These are phyloP conservation scores for Hipparchia semele DNA, from an alignment of 2,888 invertebrate species.

Conservation along the genomic window DNA sequence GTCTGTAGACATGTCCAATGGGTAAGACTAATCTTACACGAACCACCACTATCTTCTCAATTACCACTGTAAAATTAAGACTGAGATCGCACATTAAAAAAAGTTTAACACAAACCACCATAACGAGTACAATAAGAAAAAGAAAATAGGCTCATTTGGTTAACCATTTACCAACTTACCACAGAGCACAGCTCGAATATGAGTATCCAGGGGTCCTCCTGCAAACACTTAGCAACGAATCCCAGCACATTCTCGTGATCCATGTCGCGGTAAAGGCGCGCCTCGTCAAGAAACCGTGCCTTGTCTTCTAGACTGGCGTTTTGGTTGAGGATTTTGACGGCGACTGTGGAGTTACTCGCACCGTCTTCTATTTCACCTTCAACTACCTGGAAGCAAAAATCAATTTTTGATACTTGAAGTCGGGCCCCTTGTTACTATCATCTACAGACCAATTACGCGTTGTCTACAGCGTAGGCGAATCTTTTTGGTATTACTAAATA, in stretches of 20 bases:
- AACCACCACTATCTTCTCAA: no score
- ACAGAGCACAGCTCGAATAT: constrained; percentile 89
- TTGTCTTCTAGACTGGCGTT: constrained; percentile 90
- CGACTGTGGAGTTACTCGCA: constrained; percentile 78
- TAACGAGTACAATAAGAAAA: not conserved
- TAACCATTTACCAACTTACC: constrained; percentile 59
- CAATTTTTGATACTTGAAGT: not conserved
- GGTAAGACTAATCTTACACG: no score
- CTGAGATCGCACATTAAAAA: no score
- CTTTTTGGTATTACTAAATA: no score
- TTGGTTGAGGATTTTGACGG: constrained; percentile 91
- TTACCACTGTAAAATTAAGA: no score
- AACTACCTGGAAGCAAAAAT: constrained; percentile 83
- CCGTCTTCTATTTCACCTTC: constrained; percentile 86
- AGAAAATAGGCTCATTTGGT: not conserved
- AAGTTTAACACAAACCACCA: no score
- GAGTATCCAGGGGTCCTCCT: constrained; percentile 90
- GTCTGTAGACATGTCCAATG: no score
- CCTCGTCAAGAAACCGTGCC: constrained; percentile 90
- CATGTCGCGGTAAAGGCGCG: constrained; percentile 86
- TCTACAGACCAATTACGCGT: no score
- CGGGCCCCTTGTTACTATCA: not conserved
- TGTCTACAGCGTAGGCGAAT: no score
- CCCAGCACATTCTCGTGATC: constrained; percentile 88
- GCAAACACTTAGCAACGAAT: constrained; percentile 89